Evolutionary conservation across 2,797 vertebrate species (phyloP).

Genomic region (Rousettus madagascariensis): DNA sequence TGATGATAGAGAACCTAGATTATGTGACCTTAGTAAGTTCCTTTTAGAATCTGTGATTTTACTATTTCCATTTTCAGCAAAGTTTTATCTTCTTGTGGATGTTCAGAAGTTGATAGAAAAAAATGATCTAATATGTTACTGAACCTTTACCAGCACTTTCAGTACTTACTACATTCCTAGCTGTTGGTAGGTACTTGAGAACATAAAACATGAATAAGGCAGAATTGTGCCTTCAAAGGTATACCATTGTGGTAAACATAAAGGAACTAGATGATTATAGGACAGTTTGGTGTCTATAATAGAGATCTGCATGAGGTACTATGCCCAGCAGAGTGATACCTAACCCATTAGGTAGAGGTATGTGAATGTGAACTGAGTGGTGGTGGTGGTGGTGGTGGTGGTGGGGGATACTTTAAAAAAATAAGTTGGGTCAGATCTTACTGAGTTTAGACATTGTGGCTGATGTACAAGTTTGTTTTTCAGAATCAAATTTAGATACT

Average conservation of each 20-base stretch:
- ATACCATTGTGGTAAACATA: not conserved
- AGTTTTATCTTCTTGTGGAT: conserved; percentile 24
- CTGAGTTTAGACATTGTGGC: not conserved
- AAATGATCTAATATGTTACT: not conserved
- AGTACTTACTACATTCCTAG: not conserved
- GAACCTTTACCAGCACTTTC: not conserved
- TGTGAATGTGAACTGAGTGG: not conserved
- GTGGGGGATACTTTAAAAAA: not conserved
- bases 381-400: too few species aligned
- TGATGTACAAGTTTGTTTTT: not conserved
- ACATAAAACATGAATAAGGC: not conserved
- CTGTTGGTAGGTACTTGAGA: not conserved
- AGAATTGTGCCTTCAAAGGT: conserved; percentile 16
- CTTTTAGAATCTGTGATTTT: not conserved
- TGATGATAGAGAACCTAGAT: not conserved
- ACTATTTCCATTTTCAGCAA: not conserved
- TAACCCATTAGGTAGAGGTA: not conserved
- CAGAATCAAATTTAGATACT: too few species aligned
- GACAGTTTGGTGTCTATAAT: not conserved
- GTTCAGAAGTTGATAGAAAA: conserved; percentile 20
- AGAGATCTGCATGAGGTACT: not conserved
- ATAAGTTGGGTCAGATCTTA: not conserved
- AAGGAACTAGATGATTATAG: not conserved
- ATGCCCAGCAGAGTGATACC: not conserved
- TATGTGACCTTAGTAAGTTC: not conserved